A percentile compares a stretch with the other conserved stretches of the same genome.
These are phyloP conservation scores for Nylanderia fulva DNA, from an alignment of 1,140 invertebrate species.

Conservation along the genomic window DNA sequence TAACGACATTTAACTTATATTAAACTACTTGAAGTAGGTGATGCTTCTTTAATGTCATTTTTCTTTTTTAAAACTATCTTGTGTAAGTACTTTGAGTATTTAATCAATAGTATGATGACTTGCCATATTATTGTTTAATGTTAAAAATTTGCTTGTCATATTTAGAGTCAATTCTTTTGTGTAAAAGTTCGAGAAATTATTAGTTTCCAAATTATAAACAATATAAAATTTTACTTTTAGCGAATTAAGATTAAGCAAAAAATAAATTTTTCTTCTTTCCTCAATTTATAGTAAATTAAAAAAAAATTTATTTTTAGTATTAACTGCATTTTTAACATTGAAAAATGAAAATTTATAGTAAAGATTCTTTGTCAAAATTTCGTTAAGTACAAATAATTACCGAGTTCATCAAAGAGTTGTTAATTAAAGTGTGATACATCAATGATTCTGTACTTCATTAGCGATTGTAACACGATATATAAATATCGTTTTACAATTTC, in stretches of 20 bases:
- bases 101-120: not conserved
- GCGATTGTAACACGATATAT: not conserved
- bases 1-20: slow-evolving; percentile 5
- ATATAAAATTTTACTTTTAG: not conserved
- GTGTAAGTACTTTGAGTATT: not conserved
- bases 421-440: not conserved
- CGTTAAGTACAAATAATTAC: not conserved
- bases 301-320: not conserved
- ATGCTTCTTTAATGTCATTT: slow-evolving; percentile 5
- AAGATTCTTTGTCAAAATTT: not conserved
- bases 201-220: not conserved
- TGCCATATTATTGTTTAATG: not conserved
- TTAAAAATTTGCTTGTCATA: not conserved
- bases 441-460: slow-evolving; percentile 12
- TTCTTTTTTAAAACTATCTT: slow-evolving; percentile 17
- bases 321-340: not conserved
- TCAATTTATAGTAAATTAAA: not conserved
- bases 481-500: not conserved
- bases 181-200: not conserved
- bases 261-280: not conserved
- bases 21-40: slow-evolving; percentile 12
- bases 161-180: not conserved
- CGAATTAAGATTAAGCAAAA: not conserved
- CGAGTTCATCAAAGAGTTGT: not conserved
- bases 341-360: not conserved